A percentile compares a stretch with the other conserved stretches of the same genome.
Evolutionary conservation across 2,888 invertebrate species (phyloP).

Genomic region (Lithodes maja): DNA sequence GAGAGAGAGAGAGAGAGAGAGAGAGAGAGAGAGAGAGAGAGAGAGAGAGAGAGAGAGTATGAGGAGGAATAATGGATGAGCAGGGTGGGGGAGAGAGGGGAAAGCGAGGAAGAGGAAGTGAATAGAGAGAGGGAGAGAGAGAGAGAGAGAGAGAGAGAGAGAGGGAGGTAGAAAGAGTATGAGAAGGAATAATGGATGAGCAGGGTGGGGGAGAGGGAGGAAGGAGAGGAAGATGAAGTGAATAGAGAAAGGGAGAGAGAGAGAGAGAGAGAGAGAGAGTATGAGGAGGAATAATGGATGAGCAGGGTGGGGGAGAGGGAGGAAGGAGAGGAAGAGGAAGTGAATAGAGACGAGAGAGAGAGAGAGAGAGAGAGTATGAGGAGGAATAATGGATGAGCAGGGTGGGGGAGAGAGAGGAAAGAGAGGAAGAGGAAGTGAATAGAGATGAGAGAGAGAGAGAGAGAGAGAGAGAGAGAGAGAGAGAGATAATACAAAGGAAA

Average conservation of each 20-base stretch:
- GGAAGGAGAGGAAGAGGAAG: not conserved
- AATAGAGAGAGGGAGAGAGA: not conserved
- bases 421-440: not conserved
- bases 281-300: not conserved
- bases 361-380: not conserved
- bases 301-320: not conserved
- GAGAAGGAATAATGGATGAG: not conserved
- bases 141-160: not conserved
- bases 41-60: not conserved
- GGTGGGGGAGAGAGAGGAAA: not conserved
- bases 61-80: not conserved
- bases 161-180: not conserved
- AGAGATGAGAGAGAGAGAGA: not conserved
- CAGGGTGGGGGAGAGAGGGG: not conserved
- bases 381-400: not conserved
- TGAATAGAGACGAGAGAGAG: not conserved
- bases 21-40: too few relatives aligned
- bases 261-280: not conserved
- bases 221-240: not conserved
- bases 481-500: not conserved
- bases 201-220: not conserved
- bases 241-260: not conserved
- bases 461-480: slow-evolving; percentile 1
- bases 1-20: not conserved
- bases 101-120: not conserved